These are phyloP conservation scores for Oscheius sp. DNA, from an alignment of 2,888 invertebrate species.

Conservation along the genomic window DNA sequence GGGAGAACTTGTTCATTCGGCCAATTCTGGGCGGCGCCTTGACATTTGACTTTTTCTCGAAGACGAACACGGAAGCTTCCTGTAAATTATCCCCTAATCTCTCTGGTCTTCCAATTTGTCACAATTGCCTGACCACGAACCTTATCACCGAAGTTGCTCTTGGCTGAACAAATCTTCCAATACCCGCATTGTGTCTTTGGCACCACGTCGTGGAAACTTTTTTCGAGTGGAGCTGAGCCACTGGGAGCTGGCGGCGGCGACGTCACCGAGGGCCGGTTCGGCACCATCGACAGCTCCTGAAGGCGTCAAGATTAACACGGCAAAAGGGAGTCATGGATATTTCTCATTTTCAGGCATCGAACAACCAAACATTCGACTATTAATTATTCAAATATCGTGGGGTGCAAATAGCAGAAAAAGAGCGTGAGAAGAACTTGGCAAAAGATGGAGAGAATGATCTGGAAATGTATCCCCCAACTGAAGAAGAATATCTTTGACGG, in stretches of 20 bases:
- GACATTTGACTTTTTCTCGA: conserved; percentile 66
- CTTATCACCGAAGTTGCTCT: conserved; percentile 60
- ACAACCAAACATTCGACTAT: no score
- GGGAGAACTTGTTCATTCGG: conserved; percentile 65
- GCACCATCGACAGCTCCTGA: conserved; percentile 59
- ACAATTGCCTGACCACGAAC: conserved; percentile 32
- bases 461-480: no score
- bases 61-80: conserved; percentile 68
- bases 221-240: conserved; percentile 18
- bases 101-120: neutral
- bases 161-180: conserved; percentile 64
- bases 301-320: conserved; percentile 12
- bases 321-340: no score
- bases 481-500: no score
- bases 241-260: conserved; percentile 51
- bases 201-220: conserved; percentile 26
- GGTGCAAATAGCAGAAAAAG: no score
- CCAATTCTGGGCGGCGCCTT: conserved; percentile 70
- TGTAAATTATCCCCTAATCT: conserved; percentile 35
- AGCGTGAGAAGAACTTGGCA: no score
- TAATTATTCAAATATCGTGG: no score
- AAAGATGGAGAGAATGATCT: no score
- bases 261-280: conserved; percentile 47
- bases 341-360: no score
- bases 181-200: conserved; percentile 45